Evolutionary conservation across 2,888 invertebrate species (phyloP).

Genomic region (Dendrolimus pini): DNA sequence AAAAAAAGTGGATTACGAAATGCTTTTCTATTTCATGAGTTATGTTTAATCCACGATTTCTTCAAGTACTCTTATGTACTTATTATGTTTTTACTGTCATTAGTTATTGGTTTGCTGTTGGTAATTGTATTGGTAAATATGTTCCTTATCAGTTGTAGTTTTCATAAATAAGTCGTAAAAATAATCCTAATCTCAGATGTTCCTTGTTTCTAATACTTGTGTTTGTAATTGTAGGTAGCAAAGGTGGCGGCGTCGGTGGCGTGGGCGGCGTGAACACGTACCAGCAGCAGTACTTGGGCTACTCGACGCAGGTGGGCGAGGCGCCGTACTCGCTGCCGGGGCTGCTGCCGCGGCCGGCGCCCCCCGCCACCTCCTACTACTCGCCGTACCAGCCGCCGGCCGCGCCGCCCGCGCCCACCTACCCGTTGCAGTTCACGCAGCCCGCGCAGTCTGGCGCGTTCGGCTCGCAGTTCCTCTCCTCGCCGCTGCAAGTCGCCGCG

Average conservation of each 20-base stretch:
- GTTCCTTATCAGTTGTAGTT: too few species aligned
- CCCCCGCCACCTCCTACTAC: conserved; percentile 67
- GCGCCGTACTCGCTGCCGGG: conserved; percentile 62
- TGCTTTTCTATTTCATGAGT: too few species aligned
- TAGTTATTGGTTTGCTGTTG: too few species aligned
- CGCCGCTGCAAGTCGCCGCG: conserved; percentile 64
- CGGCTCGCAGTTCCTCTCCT: conserved; percentile 62
- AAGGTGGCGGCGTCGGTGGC: conserved; percentile 57
- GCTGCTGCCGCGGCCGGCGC: conserved; percentile 64
- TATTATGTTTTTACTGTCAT: too few species aligned
- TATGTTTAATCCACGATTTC: too few species aligned
- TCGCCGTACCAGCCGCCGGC: conserved; percentile 64
- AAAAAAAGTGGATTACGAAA: too few species aligned
- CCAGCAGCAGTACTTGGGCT: conserved; percentile 69
- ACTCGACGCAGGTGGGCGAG: conserved; percentile 63
- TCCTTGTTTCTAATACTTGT: too few species aligned
- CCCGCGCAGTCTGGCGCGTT: conserved; percentile 73
- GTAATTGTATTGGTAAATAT: too few species aligned
- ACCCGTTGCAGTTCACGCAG: conserved; percentile 79
- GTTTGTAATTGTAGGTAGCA: conserved; percentile 36
- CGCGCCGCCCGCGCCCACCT: conserved; percentile 76
- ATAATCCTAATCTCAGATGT: too few species aligned
- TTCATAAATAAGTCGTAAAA: too few species aligned
- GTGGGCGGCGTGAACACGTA: conserved; percentile 67
- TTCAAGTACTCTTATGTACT: too few species aligned